Evolutionary conservation across 2,113 vertebrate genomes (phyloP).

Genomic region (Takifugu bimaculatus): DNA sequence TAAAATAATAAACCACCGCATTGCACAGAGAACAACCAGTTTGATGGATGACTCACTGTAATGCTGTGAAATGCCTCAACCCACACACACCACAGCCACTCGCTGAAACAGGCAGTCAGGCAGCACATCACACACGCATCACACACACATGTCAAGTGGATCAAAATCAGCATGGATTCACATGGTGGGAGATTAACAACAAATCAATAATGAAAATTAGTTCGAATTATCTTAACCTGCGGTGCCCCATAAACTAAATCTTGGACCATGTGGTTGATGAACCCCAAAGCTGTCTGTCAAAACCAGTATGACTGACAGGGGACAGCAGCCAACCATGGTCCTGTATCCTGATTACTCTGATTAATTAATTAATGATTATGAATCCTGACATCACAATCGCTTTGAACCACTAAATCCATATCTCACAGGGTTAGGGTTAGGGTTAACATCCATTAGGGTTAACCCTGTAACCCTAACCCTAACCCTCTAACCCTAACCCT

Average conservation of each 20-base stretch:
- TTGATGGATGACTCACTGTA: conserved; percentile 69
- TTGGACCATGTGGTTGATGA: conserved; percentile 29
- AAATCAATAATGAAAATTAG: conserved; percentile 39
- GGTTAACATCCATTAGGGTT: too few relatives aligned
- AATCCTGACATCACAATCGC: background rate
- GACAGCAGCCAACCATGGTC: background rate
- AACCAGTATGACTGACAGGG: conserved; percentile 28
- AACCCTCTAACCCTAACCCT: too few relatives aligned
- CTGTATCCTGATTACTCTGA: conserved; percentile 9
- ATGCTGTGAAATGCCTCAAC: conserved; percentile 67
- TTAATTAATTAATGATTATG: background rate
- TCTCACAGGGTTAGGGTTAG: too few relatives aligned
- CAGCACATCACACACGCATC: background rate
- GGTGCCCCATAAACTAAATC: conserved; percentile 28
- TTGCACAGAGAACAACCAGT: conserved; percentile 60
- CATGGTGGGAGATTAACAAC: conserved; percentile 36
- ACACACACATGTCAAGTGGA: conserved; percentile 22
- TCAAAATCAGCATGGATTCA: conserved; percentile 30
- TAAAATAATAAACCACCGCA: conserved; percentile 61
- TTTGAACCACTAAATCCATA: background rate
- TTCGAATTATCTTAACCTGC: conserved; percentile 26
- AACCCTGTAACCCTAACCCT: too few relatives aligned
- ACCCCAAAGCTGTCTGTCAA: conserved; percentile 22
- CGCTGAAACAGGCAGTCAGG: conserved; percentile 31
- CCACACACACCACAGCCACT: conserved; percentile 54